Evolutionary conservation across 2,888 invertebrate genomes (phyloP).

Genomic region (Polymixis flavicincta): DNA sequence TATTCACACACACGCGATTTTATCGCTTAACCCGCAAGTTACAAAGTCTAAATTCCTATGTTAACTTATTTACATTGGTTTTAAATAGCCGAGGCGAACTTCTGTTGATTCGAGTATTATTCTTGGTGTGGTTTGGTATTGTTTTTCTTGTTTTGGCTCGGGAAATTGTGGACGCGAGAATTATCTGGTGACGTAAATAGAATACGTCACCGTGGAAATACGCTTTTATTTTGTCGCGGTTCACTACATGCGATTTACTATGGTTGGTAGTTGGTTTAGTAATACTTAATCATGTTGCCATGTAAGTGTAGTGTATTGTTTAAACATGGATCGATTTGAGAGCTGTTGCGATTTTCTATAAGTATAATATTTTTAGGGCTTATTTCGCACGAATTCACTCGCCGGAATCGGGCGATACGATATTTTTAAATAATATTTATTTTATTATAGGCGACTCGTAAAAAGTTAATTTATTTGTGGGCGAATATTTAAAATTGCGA

Average conservation of each 20-base stretch:
- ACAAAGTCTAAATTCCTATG: slow-evolving; percentile 76
- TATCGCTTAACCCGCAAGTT: slow-evolving; percentile 71
- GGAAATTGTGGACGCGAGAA: slow-evolving; percentile 55
- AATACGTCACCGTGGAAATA: slow-evolving; percentile 46
- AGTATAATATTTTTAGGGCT: background rate
- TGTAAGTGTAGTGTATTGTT: background rate
- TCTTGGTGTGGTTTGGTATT: slow-evolving; percentile 63
- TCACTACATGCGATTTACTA: slow-evolving; percentile 21
- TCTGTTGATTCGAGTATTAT: slow-evolving; percentile 74
- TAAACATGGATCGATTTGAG: background rate
- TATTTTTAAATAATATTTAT: too few relatives aligned
- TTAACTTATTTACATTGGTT: slow-evolving; percentile 61
- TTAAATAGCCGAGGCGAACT: slow-evolving; percentile 79
- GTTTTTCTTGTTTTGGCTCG: slow-evolving; percentile 65
- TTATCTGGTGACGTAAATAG: slow-evolving; percentile 60
- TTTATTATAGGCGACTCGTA: too few relatives aligned
- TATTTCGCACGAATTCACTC: too few relatives aligned
- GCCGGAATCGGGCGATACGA: too few relatives aligned
- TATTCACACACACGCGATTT: slow-evolving; percentile 74
- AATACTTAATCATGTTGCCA: slow-evolving; percentile 2
- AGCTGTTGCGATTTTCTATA: background rate
- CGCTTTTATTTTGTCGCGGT: slow-evolving; percentile 18
- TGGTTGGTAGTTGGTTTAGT: slow-evolving; percentile 27
- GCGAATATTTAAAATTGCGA: too few relatives aligned
- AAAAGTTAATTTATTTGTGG: too few relatives aligned